Base-by-base conservation (phyloP, 2,888 invertebrate species). In the Drosophila parthenogenetica region DNA sequence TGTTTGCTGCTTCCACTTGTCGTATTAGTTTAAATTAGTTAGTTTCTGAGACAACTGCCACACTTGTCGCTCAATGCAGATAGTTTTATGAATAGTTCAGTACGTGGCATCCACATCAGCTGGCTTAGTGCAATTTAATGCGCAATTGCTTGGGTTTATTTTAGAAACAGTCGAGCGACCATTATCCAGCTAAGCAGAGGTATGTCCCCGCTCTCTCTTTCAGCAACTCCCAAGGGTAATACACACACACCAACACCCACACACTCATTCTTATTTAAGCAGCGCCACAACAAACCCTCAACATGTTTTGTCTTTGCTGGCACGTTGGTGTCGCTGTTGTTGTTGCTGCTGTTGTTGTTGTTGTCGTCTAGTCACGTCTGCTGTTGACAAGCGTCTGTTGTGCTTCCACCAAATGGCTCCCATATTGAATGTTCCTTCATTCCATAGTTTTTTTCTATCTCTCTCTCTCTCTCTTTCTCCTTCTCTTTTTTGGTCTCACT, bases 301-400 rank as follows among this genome's bases (percentile, higher is more conserved):
- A 65, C 72, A 74, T 79, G 77, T 79, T 77, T 79, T 86, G 88
- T 74, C 67, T 77, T 66, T 71, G 61, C 63, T 51, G 48, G 40
- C 29, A 5, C 29, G 61, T 39, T 25, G 59, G 43, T 17, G 37
- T 45, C 43, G 37, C 7, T 29, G 29, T 14, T 58, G 69, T 19
- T 62, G 51, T 45, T 50, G 37, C 7, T 29, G 29, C 16, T 58
- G 69, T 19, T 62, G 51, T 19, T 67, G 51, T 39, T 73, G 87
- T 66, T 69, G 82, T 87, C 69, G 87, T 79, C 82, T 88, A 84
- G 84, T 87, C 84, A 84, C 84, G 87, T 87, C 83, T 87, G 87
- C 73, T 69, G 87, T 73, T 84, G 84, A 84, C 84, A 84, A 84
- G 82, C 84, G 79, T 73, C 87, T 86, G 82, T 69, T 81, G 69